Base-by-base conservation (phyloP, 2,888 invertebrate species). In the Orthosia cruda region DNA sequence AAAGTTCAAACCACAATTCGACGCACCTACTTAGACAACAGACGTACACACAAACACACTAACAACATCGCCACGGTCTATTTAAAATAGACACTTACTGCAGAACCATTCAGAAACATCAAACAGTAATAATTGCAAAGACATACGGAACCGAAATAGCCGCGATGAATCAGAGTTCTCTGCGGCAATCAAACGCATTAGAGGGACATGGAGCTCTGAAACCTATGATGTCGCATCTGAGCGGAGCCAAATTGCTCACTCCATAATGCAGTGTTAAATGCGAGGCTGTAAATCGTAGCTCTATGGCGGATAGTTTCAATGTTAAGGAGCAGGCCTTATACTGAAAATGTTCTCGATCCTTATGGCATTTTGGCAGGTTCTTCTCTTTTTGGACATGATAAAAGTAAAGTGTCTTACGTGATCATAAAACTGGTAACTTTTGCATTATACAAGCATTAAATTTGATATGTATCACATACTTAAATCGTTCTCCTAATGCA, bases 221-320 rank as follows among this genome's bases (percentile, higher is more conserved):
- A 77, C 71, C 65, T 79, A 77, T 81, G 81, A 83, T 80, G 76
- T 78, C 73, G 74, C 71, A 86, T 84, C 77, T 71, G 77, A 66
- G 71, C 71, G 71, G 80, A 79, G 83, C 89, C 88, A 89, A 92
- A 92, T 91, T 90, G 92, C 89, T 87, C 86, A 79, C 89, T 89
- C 88, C 88, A 88, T 89, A 88, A 90, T 88, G 83, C 57, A 77
- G 88, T 89, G 91, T 89, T 89, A 91, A 91, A 91, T 91, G 89
- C 87, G 89, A 88, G 80, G 84, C 88, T 77, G 89, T 84, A 85
- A 88, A 86, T 91, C 87, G 89, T 86, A 83, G 77, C 83, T 87
- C 77, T 52, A 78, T 75, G 80, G 80, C 69, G 65, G 73, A 82
- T 80, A 85, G 80, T 76, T 76, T 58, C 71, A 65, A 52, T 62